Conservation (phyloP, 2,113 vertebrate species). For the Aegotheles bennettii region DNA sequence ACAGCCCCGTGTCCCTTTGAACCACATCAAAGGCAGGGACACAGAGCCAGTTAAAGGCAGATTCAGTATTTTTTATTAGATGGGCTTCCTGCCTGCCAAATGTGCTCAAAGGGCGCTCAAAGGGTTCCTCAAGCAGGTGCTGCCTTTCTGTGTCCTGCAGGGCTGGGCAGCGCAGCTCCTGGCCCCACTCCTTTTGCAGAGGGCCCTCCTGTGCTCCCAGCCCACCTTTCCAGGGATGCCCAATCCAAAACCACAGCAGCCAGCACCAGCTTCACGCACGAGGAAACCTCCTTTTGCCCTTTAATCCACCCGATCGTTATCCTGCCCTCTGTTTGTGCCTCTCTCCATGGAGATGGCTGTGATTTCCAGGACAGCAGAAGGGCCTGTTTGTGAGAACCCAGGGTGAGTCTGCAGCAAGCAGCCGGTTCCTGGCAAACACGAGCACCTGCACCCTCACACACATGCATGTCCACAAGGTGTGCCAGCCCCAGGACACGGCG, state of each 20-base stretch:
- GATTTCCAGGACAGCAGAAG: conserved; percentile 32
- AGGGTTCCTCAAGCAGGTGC: conserved; percentile 11
- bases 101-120: background rate
- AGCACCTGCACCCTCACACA: conserved; percentile 3
- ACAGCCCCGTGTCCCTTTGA: background rate
- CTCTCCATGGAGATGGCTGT: conserved; percentile 20
- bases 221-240: background rate
- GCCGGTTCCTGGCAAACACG: conserved; percentile 22
- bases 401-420: background rate
- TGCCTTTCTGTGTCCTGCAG: background rate
- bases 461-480: background rate
- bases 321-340: conserved; percentile 25
- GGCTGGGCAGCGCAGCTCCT: background rate
- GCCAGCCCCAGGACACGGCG: background rate
- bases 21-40: background rate
- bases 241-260: background rate
- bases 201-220: background rate
- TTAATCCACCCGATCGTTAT: background rate
- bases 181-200: background rate
- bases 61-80: background rate
- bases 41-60: background rate
- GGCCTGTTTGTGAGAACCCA: conserved; percentile 7
- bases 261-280: background rate
- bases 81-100: background rate
- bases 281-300: conserved; percentile 17